Evolutionary conservation across 1,140 invertebrate genomes (phyloP), one percentile per base, ranked within the genome.

Genomic region (Diorhabda carinulata): DNA sequence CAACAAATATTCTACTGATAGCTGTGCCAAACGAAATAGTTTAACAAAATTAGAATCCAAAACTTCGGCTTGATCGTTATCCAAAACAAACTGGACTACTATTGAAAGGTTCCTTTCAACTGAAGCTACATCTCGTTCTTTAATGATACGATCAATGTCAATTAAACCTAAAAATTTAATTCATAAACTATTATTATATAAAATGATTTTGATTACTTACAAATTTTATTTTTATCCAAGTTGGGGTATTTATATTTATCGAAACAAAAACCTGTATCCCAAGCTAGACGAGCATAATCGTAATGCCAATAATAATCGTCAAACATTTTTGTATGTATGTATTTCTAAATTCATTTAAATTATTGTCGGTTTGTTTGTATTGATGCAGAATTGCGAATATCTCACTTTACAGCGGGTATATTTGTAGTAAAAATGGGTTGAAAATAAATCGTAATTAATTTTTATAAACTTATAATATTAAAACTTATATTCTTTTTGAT

Each of bases 1-100:
- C 59, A 89, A 83, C 72, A 90, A 85, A 81, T 89, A 91, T 73
- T 90, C 87, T 3, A 90, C 84, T 2, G 88, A 83, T n/a, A 91
- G 77, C 73, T 91, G 89, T 58, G 88, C 86, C 10, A 91, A 77
- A 9, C 86, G 82, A 74, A 90, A 90, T 66, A 90, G 79, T 78
- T 90, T 91, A 43, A 90, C 83, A 74, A 90, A 89, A 73, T 86
- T 89, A 45, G 84, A 82, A 77, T 90, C 88, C 6, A 90, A 79
- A 68, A 90, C 87, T 82, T 84, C 70, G 4, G 76, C 69, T 60
- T 79, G 74, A 56, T 81, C 78, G 10, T 75, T 68, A 57, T 81
- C 79, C 43, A 80, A 72, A 47, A 74, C 64, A 71, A 77, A 80
- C 61, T 80, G 72, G 43, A 76, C 67, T 61, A 79, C 67, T 10